phyloP scores from a whole-genome alignment of 1,140 invertebrate genomes.

The Yoshiicerus persimilis region DNA sequence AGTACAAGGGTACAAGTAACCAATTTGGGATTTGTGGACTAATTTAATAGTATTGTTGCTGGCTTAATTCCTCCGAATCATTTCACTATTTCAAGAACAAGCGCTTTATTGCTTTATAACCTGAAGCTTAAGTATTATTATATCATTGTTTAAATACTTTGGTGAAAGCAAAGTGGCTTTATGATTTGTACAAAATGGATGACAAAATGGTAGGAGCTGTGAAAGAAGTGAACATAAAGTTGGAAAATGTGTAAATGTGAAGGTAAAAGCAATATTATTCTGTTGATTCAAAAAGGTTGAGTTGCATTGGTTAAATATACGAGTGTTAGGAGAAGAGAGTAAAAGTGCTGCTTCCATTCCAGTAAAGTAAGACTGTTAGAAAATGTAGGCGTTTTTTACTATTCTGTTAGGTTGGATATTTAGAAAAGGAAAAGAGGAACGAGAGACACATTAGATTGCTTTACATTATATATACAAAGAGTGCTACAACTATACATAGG shows the following conservation, averaged over 20 bases:
- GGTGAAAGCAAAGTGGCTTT: background rate
- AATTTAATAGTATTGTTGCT: no score
- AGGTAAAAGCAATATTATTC: constrained; percentile 21
- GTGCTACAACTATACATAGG: no score
- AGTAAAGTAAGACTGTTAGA: background rate
- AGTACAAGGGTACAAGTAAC: no score
- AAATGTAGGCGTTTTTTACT: background rate
- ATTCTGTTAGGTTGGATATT: background rate
- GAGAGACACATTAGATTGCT: background rate
- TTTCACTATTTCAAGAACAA: no score
- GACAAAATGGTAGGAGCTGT: background rate
- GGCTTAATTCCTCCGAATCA: no score
- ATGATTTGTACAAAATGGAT: no score
- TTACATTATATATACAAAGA: background rate
- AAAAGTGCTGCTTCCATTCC: background rate
- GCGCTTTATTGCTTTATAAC: no score
- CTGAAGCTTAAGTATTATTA: no score
- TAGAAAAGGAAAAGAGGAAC: background rate
- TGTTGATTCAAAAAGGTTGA: background rate
- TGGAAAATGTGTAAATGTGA: background rate
- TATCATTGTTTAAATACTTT: no score
- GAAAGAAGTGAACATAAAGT: background rate
- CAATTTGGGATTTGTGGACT: no score
- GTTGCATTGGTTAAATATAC: background rate
- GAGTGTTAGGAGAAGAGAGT: background rate